Percentiles rank a stretch among this genome's conserved stretches.
phyloP scores from a whole-genome alignment of 1,140 invertebrate species.

The Drepana arcuata region DNA sequence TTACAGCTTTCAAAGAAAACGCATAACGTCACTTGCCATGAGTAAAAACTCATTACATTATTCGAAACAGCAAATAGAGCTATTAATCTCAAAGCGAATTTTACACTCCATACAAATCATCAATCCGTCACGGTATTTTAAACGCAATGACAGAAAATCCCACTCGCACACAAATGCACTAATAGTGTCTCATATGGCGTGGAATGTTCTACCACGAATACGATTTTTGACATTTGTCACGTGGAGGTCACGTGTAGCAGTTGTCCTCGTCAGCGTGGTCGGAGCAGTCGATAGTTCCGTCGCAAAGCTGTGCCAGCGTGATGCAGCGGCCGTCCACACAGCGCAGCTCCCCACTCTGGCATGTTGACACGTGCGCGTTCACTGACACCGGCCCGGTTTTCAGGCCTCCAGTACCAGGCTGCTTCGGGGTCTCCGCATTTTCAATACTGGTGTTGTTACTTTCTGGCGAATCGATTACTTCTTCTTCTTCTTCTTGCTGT shows the following conservation, averaged over 20 bases:
- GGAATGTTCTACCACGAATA: too few relatives aligned
- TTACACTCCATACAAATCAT: too few relatives aligned
- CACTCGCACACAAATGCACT: too few relatives aligned
- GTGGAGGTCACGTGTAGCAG: conserved; percentile 64
- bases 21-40: too few relatives aligned
- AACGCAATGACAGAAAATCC: too few relatives aligned
- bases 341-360: conserved; percentile 72
- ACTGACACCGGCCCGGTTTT: conserved; percentile 1
- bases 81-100: too few relatives aligned
- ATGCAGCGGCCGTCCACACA: conserved; percentile 77
- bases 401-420: conserved; percentile 5
- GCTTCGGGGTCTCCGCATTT: conserved; percentile 11
- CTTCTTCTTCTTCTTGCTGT: conserved; percentile 11
- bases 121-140: too few relatives aligned
- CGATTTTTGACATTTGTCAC: too few relatives aligned
- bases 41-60: too few relatives aligned
- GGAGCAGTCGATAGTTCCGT: conserved; percentile 74
- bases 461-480: conserved; percentile 16
- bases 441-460: conserved; percentile 14
- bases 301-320: conserved; percentile 74
- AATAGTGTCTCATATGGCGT: too few relatives aligned
- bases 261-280: conserved; percentile 77
- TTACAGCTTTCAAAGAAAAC: too few relatives aligned
- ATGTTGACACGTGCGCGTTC: conserved; percentile 66
- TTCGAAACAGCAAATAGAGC: too few relatives aligned